These are phyloP conservation scores for Hoplostethus mediterraneus DNA, from an alignment of 2,797 vertebrate genomes.

Conservation along the genomic window DNA sequence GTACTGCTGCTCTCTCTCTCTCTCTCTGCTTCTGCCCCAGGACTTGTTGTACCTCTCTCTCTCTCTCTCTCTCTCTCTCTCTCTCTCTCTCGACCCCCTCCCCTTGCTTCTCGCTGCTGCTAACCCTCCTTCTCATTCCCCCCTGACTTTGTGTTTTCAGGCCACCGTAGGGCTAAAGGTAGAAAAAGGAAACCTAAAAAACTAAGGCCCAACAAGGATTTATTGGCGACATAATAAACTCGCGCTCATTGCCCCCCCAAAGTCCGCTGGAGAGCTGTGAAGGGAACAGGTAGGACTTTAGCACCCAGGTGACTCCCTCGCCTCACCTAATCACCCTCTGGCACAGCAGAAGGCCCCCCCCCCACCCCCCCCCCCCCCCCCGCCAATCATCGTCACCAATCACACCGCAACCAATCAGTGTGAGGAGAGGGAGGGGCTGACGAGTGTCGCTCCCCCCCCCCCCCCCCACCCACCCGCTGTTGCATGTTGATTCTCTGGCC, in stretches of 20 bases:
- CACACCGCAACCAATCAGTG: constrained; percentile 72
- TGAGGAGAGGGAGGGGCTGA: constrained; percentile 57
- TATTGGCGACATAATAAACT: constrained; percentile 89
- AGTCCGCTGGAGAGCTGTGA: constrained; percentile 86
- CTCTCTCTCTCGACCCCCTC: constrained; percentile 66
- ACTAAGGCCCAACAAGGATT: constrained; percentile 90
- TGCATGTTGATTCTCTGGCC: constrained; percentile 74
- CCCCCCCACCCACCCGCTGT: too few species aligned
- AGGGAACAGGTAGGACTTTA: constrained; percentile 93
- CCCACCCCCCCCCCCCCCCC: constrained; percentile 75
- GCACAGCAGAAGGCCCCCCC: constrained; percentile 77
- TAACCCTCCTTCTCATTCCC: constrained; percentile 73
- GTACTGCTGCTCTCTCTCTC: too few species aligned
- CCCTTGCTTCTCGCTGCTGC: constrained; percentile 69
- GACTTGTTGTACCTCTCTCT: constrained; percentile 61
- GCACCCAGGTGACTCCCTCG: constrained; percentile 67
- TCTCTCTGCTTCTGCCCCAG: constrained; percentile 72
- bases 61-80: too few species aligned
- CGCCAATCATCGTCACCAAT: constrained; percentile 79
- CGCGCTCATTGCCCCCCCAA: constrained; percentile 73
- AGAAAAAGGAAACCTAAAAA: constrained; percentile 98
- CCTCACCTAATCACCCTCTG: constrained; percentile 51
- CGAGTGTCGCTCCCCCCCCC: too few species aligned
- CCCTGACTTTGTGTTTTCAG: constrained; percentile 92
- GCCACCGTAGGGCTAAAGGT: constrained; percentile 95